Conservation (phyloP, 2,113 vertebrate species). For the Sinocyclocheilus maitianheensis region DNA sequence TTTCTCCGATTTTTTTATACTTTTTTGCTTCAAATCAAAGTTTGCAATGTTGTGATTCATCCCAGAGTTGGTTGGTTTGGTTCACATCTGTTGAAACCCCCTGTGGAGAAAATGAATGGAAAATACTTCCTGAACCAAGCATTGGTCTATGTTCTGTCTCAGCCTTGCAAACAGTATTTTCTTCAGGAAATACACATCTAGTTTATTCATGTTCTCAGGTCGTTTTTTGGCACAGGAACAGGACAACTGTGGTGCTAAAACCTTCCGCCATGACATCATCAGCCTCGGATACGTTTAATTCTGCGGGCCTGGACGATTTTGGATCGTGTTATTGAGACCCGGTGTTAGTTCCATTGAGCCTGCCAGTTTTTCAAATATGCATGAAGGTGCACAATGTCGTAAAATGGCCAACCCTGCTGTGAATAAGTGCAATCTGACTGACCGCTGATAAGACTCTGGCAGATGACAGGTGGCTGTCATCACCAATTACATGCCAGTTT, state of each 20-base stretch:
- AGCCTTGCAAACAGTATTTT: background rate
- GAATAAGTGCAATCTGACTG: slow-evolving; percentile 47
- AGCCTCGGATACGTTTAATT: slow-evolving; percentile 4
- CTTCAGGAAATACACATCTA: background rate
- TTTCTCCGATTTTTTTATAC: background rate
- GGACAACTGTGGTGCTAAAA: background rate
- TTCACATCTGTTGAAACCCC: background rate
- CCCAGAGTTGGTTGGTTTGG: background rate
- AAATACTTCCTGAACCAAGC: background rate
- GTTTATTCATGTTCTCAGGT: background rate
- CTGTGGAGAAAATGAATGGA: background rate
- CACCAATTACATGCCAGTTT: slow-evolving; percentile 46
- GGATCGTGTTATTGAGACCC: slow-evolving; percentile 32
- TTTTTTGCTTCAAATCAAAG: slow-evolving; percentile 4
- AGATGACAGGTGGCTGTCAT: slow-evolving; percentile 51
- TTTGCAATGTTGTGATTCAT: slow-evolving; percentile 6
- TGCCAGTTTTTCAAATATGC: slow-evolving; percentile 46
- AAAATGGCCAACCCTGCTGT: slow-evolving; percentile 36
- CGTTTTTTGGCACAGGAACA: too few species aligned
- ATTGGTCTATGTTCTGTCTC: background rate
- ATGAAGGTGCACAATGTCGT: slow-evolving; percentile 44
- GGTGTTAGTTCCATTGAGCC: slow-evolving; percentile 28
- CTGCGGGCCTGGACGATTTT: background rate
- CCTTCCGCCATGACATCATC: background rate
- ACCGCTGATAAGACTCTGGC: slow-evolving; percentile 38